Percentiles rank a stretch among this genome's conserved stretches.
phyloP scores from a whole-genome alignment of 2,797 vertebrate genomes.

The Carcharodon carcharias region DNA sequence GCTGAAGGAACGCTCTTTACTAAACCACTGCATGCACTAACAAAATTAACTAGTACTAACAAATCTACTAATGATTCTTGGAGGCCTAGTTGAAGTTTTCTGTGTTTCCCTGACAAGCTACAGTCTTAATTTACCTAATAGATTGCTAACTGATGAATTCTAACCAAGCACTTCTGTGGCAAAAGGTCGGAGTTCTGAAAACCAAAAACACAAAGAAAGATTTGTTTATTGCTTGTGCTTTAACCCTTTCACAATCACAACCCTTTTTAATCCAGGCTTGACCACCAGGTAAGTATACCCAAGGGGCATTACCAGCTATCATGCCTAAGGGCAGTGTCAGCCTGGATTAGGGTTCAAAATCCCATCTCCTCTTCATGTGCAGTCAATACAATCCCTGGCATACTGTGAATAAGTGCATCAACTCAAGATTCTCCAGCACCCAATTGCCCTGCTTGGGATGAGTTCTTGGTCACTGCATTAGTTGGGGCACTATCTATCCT shows the following conservation, averaged over 20 bases:
- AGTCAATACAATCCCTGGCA: background rate
- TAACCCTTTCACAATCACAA: slow-evolving; percentile 15
- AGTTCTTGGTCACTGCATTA: background rate
- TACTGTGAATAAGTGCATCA: background rate
- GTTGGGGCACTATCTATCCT: background rate
- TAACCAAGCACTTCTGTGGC: background rate
- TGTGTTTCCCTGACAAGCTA: background rate
- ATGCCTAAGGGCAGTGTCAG: background rate
- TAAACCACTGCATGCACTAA: slow-evolving; percentile 30
- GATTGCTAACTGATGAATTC: background rate
- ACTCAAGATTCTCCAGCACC: background rate
- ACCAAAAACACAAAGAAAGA: background rate
- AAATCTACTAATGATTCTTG: slow-evolving; percentile 5
- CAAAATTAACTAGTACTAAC: slow-evolving; percentile 34
- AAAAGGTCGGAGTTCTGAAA: background rate
- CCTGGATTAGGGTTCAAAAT: background rate
- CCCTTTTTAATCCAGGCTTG: background rate
- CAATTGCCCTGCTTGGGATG: background rate
- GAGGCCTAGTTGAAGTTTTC: slow-evolving; percentile 24
- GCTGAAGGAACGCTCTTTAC: slow-evolving; percentile 23
- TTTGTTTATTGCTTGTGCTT: background rate
- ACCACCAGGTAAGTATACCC: slow-evolving; percentile 1
- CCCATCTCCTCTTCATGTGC: background rate
- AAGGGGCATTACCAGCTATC: background rate
- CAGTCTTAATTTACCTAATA: background rate